These are phyloP conservation scores for Fistularia tabacaria DNA, from an alignment of 2,797 vertebrate genomes.

Conservation along the genomic window DNA sequence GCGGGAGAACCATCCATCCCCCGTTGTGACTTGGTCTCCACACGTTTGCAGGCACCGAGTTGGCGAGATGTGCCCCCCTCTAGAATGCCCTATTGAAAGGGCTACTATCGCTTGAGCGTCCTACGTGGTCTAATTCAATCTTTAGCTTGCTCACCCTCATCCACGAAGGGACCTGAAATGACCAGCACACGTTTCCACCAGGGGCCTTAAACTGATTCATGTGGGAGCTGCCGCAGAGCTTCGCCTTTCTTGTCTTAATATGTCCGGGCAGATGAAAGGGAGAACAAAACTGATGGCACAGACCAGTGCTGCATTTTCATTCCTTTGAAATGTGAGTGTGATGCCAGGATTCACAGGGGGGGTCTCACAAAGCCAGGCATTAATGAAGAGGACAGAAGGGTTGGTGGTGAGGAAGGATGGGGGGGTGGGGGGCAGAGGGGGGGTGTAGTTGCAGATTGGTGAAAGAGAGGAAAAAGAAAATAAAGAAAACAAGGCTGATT, in stretches of 20 bases:
- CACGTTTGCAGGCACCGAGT: not conserved
- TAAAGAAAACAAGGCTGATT: conserved; percentile 17
- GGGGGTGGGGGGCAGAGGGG: not conserved
- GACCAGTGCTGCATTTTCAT: conserved; percentile 54
- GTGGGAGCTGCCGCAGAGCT: conserved; percentile 50
- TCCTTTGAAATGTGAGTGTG: conserved; percentile 57
- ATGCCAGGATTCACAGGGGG: conserved; percentile 59
- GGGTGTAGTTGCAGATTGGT: conserved; percentile 27
- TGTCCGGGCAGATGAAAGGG: conserved; percentile 62
- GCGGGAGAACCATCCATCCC: too few species aligned
- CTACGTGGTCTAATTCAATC: conserved; percentile 22
- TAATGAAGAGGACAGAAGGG: conserved; percentile 50
- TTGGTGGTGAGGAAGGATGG: conserved; percentile 13
- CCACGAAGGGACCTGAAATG: conserved; percentile 48
- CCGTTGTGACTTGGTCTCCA: not conserved
- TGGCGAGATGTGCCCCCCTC: not conserved
- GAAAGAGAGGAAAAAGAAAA: conserved; percentile 14
- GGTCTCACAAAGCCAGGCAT: conserved; percentile 53
- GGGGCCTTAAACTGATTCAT: conserved; percentile 53
- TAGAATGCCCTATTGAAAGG: too few species aligned
- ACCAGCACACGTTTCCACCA: conserved; percentile 54
- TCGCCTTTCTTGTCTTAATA: conserved; percentile 59
- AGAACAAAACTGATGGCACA: conserved; percentile 55
- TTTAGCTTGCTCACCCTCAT: conserved; percentile 3
- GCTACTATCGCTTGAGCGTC: conserved; percentile 18